phyloP scores from a whole-genome alignment of 2,888 invertebrate species.

The Labia minor region DNA sequence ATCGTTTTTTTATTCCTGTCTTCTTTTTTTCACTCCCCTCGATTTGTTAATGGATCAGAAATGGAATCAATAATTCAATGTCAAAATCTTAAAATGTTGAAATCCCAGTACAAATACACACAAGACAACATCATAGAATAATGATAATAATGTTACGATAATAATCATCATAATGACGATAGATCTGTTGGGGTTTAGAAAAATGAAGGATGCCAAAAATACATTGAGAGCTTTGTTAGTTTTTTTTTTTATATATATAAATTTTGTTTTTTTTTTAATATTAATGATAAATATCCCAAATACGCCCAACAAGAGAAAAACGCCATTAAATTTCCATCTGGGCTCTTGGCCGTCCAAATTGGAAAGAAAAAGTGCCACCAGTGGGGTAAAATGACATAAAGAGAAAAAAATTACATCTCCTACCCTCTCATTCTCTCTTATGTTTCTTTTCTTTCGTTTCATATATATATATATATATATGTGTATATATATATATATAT shows the following conservation, averaged over 20 bases:
- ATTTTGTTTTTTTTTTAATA: not conserved
- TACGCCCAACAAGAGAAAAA: not conserved
- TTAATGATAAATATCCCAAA: not conserved
- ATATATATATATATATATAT: too few relatives aligned
- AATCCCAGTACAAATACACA: not conserved
- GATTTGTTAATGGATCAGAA: constrained; percentile 13
- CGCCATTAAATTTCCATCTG: constrained; percentile 8
- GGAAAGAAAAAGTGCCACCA: too few relatives aligned
- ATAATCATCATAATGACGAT: not conserved
- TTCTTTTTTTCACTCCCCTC: not conserved
- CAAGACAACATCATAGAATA: not conserved
- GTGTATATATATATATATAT: too few relatives aligned
- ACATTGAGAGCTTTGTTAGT: too few relatives aligned
- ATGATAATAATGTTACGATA: not conserved
- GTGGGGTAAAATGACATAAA: too few relatives aligned
- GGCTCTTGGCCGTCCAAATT: not conserved
- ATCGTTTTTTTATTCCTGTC: not conserved
- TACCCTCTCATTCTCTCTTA: too few relatives aligned
- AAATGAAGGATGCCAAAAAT: not conserved
- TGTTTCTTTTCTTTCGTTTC: too few relatives aligned
- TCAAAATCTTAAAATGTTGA: constrained; percentile 7
- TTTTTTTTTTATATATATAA: too few relatives aligned
- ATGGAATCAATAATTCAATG: constrained; percentile 7
- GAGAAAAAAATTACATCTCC: too few relatives aligned
- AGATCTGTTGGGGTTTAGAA: not conserved